Evolutionary conservation across 1,140 invertebrate species (phyloP).

Genomic region (Drosophila nikananu): DNA sequence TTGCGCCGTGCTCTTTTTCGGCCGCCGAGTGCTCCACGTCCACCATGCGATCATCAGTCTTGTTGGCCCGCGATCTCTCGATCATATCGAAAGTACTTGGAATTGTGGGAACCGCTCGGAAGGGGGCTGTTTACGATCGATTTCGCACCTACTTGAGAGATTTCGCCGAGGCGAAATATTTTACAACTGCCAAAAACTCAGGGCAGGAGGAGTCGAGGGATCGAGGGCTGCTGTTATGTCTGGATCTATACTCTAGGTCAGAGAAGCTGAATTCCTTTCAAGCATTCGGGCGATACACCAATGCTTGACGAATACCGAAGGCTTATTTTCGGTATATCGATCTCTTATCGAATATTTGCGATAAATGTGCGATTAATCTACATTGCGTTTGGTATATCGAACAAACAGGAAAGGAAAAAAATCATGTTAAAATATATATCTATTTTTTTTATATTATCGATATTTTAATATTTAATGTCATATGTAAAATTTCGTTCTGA

Average conservation of each 20-base stretch:
- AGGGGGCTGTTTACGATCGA: slow-evolving; percentile 55
- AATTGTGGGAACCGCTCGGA: slow-evolving; percentile 31
- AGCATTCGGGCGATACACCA: neutral
- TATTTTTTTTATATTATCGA: too few species aligned
- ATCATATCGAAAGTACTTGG: slow-evolving; percentile 35
- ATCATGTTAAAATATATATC: too few species aligned
- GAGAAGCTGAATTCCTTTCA: neutral
- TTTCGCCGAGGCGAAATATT: slow-evolving; percentile 38
- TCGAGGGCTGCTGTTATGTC: neutral
- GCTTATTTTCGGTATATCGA: neutral
- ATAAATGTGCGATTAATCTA: neutral
- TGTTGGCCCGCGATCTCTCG: slow-evolving; percentile 16
- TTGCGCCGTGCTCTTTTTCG: slow-evolving; percentile 25
- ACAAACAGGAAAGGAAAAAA: too few species aligned
- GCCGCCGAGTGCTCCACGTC: slow-evolving; percentile 28
- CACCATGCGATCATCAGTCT: slow-evolving; percentile 38
- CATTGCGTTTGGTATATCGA: neutral
- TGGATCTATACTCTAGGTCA: neutral
- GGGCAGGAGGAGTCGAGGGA: neutral
- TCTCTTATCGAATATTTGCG: neutral
- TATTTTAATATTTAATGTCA: too few species aligned
- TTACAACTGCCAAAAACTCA: slow-evolving; percentile 34
- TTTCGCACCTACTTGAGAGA: slow-evolving; percentile 76
- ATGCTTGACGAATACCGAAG: neutral
- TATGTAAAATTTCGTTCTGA: too few species aligned